These are phyloP conservation scores for Pardosa pseudoannulata DNA, from an alignment of 2,888 invertebrate species.

Conservation along the genomic window DNA sequence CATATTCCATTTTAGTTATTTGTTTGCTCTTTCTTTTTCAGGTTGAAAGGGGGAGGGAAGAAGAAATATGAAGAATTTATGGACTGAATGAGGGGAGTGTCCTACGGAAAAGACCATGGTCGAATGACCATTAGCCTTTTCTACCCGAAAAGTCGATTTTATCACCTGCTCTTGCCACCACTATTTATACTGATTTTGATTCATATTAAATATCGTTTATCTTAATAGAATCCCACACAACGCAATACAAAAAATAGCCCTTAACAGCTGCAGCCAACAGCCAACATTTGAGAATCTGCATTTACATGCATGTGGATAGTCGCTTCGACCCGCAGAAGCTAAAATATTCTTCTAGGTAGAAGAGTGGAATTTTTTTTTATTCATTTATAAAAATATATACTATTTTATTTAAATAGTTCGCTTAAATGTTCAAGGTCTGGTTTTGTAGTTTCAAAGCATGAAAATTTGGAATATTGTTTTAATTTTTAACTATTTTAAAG, in stretches of 20 bases:
- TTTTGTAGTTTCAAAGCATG: no score
- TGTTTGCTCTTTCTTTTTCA: conserved; percentile 25
- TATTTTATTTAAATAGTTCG: no score
- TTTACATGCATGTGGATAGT: no score
- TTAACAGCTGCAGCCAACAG: neutral
- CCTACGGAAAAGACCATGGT: conserved; percentile 36
- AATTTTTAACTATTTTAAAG: no score
- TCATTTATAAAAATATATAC: no score
- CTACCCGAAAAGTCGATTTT: conserved; percentile 53
- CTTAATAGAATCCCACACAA: conserved; percentile 57
- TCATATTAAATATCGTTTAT: conserved; percentile 66
- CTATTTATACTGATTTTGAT: conserved; percentile 58
- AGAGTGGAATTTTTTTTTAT: no score
- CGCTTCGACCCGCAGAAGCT: no score
- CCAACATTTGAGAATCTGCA: no score
- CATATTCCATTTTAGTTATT: conserved; percentile 45
- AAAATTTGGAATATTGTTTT: no score
- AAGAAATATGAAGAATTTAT: conserved; percentile 59
- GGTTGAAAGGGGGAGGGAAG: conserved; percentile 14
- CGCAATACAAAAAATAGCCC: conserved; percentile 16
- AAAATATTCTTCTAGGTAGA: no score
- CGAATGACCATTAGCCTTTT: conserved; percentile 31
- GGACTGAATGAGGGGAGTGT: conserved; percentile 56
- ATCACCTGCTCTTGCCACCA: conserved; percentile 15
- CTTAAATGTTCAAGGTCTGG: no score